Conservation (phyloP, 2,888 invertebrate species). For the Cordylochernes scorpioides region DNA sequence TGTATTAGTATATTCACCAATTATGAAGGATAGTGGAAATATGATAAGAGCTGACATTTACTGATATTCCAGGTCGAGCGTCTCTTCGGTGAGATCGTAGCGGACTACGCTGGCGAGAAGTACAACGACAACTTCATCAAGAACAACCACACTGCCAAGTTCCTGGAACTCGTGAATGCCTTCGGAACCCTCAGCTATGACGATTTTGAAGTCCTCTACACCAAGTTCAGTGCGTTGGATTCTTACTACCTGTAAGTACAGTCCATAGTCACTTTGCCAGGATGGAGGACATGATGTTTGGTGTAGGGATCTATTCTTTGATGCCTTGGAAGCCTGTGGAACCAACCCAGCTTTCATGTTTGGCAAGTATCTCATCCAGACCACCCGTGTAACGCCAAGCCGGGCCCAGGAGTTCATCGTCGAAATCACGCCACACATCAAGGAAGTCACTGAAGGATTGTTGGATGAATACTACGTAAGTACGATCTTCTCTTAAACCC, state of each 20-base stretch:
- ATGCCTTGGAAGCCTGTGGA: slow-evolving; percentile 18
- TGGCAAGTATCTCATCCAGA: slow-evolving; percentile 18
- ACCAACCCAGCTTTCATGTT: slow-evolving; percentile 19
- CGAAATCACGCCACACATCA: slow-evolving; percentile 17
- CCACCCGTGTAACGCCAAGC: slow-evolving; percentile 15
- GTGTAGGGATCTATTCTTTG: slow-evolving; percentile 18
- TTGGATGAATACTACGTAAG: slow-evolving; percentile 19
- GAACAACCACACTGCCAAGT: slow-evolving; percentile 9
- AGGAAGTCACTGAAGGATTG: slow-evolving; percentile 19
- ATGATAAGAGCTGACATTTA: too few species aligned
- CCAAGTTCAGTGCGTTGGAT: too few species aligned
- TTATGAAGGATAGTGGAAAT: too few species aligned
- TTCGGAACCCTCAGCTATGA: slow-evolving; percentile 15
- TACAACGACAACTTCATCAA: too few species aligned
- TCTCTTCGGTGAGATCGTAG: too few species aligned
- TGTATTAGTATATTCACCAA: too few species aligned
- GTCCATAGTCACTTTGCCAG: too few species aligned
- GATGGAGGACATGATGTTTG: too few species aligned
- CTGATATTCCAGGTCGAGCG: too few species aligned
- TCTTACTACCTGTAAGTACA: too few species aligned
- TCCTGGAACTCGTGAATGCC: slow-evolving; percentile 14
- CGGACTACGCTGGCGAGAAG: too few species aligned
- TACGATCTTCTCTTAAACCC: background rate
- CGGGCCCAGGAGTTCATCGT: slow-evolving; percentile 16
- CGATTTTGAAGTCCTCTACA: slow-evolving; percentile 15